Evolutionary conservation across 2,113 vertebrate species (phyloP), one percentile per base, ranked within the genome.

Genomic region (Caranx melampygus): DNA sequence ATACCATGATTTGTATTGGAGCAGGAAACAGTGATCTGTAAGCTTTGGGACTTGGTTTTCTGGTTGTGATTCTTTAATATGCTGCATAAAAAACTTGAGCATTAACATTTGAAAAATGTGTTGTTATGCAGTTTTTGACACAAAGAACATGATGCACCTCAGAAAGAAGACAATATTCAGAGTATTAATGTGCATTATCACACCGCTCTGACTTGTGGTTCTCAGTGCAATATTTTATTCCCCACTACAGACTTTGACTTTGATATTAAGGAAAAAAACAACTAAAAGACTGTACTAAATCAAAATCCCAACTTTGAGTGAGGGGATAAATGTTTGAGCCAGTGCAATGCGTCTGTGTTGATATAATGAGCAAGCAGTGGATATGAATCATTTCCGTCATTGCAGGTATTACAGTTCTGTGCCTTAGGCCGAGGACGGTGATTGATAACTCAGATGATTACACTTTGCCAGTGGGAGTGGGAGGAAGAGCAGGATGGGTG

Each of bases 401-500:
- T 8, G 84, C 87, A 89, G 87, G 87, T 91, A 86, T 84, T 86
- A 84, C 78, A 76, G 83, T 44, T 62, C 63, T 72, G 54, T 3
- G 51, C 88, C 75, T 37, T 3, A 18, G 90, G 90, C 85, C 72
- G 65, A 0, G 21, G 3, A 12, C 31, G 40, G 4, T 91, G 91
- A 93, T 92, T 92, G 91, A 92, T 91, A 83, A 84, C 79, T 55
- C 72, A 7, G 84, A 88, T 90, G 88, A 92, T 93, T 89, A 80
- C 76, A 81, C 73, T 71, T 85, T 58, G 86, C 92, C 87, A 81
- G 57, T 72, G 82, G 87, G 84, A 74, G 75, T 69, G 34, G 54
- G 78, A 75, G 67, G 78, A 86, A 72, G 72, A 72, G 85, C 73
- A 44, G 45, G 74, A 81, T 21, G 20, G 33, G 59, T 47, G 70